Evolutionary conservation across 2,888 invertebrate genomes (phyloP).

Genomic region (Ceriagrion tenellum): DNA sequence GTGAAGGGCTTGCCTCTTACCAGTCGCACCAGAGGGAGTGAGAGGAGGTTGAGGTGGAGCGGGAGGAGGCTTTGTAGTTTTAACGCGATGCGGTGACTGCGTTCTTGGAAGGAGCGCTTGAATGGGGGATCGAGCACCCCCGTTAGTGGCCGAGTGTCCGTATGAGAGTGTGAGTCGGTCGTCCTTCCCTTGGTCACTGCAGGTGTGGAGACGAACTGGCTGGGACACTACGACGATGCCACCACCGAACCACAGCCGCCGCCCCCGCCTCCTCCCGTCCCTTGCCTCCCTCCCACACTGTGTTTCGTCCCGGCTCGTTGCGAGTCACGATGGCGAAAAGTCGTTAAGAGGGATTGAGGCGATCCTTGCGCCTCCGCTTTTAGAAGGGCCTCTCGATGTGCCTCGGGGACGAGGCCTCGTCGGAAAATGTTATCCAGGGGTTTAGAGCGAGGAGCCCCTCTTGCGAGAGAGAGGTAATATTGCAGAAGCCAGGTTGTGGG

Average conservation of each 20-base stretch:
- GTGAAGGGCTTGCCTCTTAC: background rate
- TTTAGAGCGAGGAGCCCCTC: background rate
- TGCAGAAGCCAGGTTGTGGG: background rate
- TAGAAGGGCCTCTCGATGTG: background rate
- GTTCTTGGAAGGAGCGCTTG: background rate
- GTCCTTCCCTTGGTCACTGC: too few species aligned
- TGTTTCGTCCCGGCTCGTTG: background rate
- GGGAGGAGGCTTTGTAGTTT: background rate
- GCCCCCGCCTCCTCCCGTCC: background rate
- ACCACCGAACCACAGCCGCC: too few species aligned
- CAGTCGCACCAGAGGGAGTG: background rate
- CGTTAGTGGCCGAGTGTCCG: background rate
- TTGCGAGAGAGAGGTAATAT: background rate
- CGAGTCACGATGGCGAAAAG: background rate
- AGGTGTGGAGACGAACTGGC: background rate
- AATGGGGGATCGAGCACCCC: background rate
- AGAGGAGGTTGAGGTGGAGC: background rate
- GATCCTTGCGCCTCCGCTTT: background rate
- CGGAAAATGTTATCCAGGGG: background rate
- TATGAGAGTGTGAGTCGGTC: background rate
- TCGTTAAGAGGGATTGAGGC: slow-evolving; percentile 1
- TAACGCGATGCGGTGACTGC: background rate
- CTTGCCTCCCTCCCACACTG: background rate
- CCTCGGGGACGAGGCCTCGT: background rate
- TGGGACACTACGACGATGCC: too few species aligned